Evolutionary conservation across 2,113 vertebrate genomes (phyloP).

Genomic region (Enhydra lutris): DNA sequence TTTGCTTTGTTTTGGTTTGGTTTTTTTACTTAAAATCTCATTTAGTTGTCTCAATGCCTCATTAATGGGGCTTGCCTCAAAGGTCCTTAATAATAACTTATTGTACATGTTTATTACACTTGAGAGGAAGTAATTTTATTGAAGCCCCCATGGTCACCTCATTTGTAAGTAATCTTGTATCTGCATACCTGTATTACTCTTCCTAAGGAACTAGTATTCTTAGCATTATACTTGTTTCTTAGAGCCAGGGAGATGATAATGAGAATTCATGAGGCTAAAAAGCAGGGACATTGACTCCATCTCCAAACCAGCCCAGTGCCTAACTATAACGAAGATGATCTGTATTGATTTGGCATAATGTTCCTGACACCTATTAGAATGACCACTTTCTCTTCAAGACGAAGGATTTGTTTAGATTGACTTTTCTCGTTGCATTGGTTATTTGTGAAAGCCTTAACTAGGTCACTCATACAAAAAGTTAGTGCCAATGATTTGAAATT

Average conservation of each 20-base stretch:
- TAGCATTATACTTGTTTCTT: not conserved
- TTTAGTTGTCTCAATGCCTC: conserved; percentile 50
- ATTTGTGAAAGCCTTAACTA: conserved; percentile 38
- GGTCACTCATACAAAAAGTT: not conserved
- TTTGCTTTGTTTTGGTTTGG: not conserved
- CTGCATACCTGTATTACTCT: not conserved
- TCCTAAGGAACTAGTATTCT: conserved; percentile 33
- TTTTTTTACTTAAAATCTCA: conserved; percentile 52
- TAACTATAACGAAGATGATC: conserved; percentile 40
- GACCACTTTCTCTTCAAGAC: conserved; percentile 13
- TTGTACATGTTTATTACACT: conserved; percentile 57
- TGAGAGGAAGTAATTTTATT: conserved; percentile 61
- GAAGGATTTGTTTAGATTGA: conserved; percentile 46
- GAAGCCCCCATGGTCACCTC: conserved; percentile 41
- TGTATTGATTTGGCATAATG: conserved; percentile 49
- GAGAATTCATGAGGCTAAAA: conserved; percentile 53
- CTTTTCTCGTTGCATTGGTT: not conserved
- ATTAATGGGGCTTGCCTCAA: conserved; percentile 61
- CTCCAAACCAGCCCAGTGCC: not conserved
- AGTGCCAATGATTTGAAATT: conserved; percentile 8
- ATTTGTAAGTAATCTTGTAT: conserved; percentile 49
- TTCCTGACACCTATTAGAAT: not conserved
- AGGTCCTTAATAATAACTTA: conserved; percentile 64
- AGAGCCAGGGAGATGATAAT: conserved; percentile 55
- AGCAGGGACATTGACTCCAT: not conserved